Evolutionary conservation across 2,888 invertebrate species (phyloP).

Genomic region (Chironomus riparius): DNA sequence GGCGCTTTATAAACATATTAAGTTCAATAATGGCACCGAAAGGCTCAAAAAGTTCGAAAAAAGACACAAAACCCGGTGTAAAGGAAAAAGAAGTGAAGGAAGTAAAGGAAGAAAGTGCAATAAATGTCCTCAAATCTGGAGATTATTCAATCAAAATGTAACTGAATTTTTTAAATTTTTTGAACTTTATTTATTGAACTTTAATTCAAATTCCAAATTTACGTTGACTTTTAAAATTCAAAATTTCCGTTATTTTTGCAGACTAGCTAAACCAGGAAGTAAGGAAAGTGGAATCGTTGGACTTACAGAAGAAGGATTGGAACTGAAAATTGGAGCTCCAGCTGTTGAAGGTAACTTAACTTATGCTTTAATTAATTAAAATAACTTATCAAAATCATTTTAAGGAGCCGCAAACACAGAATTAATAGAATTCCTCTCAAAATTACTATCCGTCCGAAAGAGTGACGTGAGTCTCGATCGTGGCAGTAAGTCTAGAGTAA

Average conservation of each 20-base stretch:
- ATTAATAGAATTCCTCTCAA: constrained; percentile 60
- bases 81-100: background rate
- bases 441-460: constrained; percentile 58
- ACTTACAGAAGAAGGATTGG: constrained; percentile 54
- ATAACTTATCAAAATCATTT: too few relatives aligned
- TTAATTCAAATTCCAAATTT: too few relatives aligned
- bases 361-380: too few relatives aligned
- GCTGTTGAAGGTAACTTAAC: constrained; percentile 55
- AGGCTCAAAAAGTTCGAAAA: background rate
- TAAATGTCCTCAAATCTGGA: background rate
- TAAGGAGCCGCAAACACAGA: constrained; percentile 61
- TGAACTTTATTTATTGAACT: too few relatives aligned
- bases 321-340: constrained; percentile 71
- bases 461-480: constrained; percentile 58
- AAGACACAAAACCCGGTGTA: background rate
- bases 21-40: constrained; percentile 7
- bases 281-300: constrained; percentile 60
- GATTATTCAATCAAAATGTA: background rate
- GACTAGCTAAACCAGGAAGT: constrained; percentile 67
- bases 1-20: background rate
- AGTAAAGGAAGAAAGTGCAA: background rate
- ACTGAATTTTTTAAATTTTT: too few relatives aligned
- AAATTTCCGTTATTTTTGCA: constrained; percentile 44
- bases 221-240: too few relatives aligned
- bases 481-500: constrained; percentile 52